phyloP scores from a whole-genome alignment of 2,113 vertebrate genomes.

The Xyrauchen texanus region DNA sequence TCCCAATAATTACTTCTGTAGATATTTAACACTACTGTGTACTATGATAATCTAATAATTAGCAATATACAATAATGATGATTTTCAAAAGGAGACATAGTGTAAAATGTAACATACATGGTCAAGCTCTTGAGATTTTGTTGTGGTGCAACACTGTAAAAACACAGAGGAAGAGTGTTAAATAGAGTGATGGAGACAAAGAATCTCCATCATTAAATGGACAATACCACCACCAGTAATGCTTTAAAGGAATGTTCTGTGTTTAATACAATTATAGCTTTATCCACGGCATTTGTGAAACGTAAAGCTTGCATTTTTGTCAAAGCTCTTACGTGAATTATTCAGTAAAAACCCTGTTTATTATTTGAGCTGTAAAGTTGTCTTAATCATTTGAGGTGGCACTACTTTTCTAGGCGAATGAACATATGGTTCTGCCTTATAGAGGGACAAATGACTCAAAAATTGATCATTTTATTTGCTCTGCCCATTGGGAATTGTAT shows the following conservation, averaged over 20 bases:
- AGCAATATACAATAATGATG: neutral
- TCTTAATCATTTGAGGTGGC: too few relatives aligned
- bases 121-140: constrained; percentile 79
- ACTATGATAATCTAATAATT: neutral
- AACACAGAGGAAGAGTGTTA: constrained; percentile 78
- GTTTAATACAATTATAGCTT: neutral
- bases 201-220: neutral
- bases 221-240: constrained; percentile 29
- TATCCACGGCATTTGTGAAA: neutral
- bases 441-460: too few relatives aligned
- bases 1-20: too few relatives aligned
- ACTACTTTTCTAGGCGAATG: too few relatives aligned
- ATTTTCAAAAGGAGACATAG: neutral
- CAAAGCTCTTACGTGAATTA: too few relatives aligned
- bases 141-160: constrained; percentile 78
- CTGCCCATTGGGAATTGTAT: too few relatives aligned
- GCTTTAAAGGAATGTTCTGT: neutral
- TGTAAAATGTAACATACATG: constrained; percentile 82
- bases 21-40: too few relatives aligned
- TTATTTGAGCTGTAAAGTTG: too few relatives aligned
- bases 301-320: too few relatives aligned
- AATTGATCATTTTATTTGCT: too few relatives aligned
- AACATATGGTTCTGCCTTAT: too few relatives aligned
- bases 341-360: too few relatives aligned
- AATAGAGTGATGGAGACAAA: constrained; percentile 13